These are phyloP conservation scores for Odontamblyopus lacepedii DNA, from an alignment of 2,797 vertebrate species.

Conservation along the genomic window DNA sequence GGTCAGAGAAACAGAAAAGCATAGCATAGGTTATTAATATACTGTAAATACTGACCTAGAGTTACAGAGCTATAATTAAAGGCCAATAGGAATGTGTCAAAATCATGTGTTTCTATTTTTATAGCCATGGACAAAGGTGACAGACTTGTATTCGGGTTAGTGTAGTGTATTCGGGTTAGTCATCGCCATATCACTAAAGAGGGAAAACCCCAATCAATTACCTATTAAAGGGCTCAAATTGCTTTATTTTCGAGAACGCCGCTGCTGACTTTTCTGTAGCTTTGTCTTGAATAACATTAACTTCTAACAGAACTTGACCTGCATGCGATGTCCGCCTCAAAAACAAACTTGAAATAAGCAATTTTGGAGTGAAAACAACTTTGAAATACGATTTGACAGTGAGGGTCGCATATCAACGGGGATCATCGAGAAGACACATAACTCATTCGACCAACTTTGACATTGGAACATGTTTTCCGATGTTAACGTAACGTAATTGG, in stretches of 20 bases:
- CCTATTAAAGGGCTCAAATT: background rate
- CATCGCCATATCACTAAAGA: background rate
- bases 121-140: background rate
- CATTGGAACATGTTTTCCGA: conserved; percentile 36
- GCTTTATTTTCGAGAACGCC: background rate
- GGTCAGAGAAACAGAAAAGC: too few species aligned
- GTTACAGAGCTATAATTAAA: too few species aligned
- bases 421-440: conserved; percentile 42
- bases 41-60: too few species aligned
- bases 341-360: background rate
- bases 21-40: too few species aligned
- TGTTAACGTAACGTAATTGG: conserved; percentile 63
- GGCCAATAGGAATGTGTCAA: too few species aligned
- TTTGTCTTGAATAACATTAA: conserved; percentile 21
- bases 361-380: conserved; percentile 18
- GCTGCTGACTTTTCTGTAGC: conserved; percentile 16
- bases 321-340: background rate
- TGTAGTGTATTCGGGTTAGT: background rate
- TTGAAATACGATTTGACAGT: conserved; percentile 36
- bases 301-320: conserved; percentile 40
- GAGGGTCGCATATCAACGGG: conserved; percentile 34
- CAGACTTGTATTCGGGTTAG: background rate
- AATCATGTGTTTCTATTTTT: background rate
- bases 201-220: background rate
- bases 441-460: conserved; percentile 40